phyloP scores from a whole-genome alignment of 1,140 invertebrate species.

The Drosophila repletoides region DNA sequence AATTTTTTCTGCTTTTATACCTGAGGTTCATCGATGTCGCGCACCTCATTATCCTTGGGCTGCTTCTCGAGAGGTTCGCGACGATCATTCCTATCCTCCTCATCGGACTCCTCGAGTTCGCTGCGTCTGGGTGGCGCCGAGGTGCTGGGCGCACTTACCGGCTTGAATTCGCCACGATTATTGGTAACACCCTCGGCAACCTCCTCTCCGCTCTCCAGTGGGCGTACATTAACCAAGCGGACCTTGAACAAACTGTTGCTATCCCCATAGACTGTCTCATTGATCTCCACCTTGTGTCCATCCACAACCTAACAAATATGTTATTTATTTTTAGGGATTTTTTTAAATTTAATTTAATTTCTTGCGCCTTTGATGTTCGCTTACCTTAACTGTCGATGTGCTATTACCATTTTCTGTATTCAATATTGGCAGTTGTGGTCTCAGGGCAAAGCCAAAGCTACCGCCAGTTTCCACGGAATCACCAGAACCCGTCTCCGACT shows the following conservation, averaged over 20 bases:
- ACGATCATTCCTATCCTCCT: slow-evolving; percentile 28
- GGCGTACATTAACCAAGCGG: slow-evolving; percentile 74
- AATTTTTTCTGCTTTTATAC: slow-evolving; percentile 45
- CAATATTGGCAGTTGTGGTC: slow-evolving; percentile 32
- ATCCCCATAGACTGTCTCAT: slow-evolving; percentile 74
- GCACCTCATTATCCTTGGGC: slow-evolving; percentile 58
- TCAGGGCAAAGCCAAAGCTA: slow-evolving; percentile 34
- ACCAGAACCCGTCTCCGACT: slow-evolving; percentile 9
- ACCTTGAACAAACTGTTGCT: slow-evolving; percentile 71
- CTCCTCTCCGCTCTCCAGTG: slow-evolving; percentile 70
- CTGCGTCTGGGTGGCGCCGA: slow-evolving; percentile 35
- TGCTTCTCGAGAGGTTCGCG: slow-evolving; percentile 63
- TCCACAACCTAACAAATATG: slow-evolving; percentile 61
- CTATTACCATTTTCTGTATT: slow-evolving; percentile 56
- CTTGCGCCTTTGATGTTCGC: background rate
- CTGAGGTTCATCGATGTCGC: slow-evolving; percentile 61
- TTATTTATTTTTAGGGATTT: background rate
- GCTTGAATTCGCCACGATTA: slow-evolving; percentile 16
- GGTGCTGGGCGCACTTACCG: slow-evolving; percentile 33
- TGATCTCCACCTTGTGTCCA: slow-evolving; percentile 78
- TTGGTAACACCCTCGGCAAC: slow-evolving; percentile 50
- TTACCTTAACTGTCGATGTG: slow-evolving; percentile 76
- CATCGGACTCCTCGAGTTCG: slow-evolving; percentile 52
- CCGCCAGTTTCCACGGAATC: slow-evolving; percentile 24
- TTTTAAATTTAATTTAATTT: background rate